Percentiles rank a stretch among this genome's conserved stretches.
Conservation (phyloP, 1,140 invertebrate species). For the Trichonephila clavipes region DNA sequence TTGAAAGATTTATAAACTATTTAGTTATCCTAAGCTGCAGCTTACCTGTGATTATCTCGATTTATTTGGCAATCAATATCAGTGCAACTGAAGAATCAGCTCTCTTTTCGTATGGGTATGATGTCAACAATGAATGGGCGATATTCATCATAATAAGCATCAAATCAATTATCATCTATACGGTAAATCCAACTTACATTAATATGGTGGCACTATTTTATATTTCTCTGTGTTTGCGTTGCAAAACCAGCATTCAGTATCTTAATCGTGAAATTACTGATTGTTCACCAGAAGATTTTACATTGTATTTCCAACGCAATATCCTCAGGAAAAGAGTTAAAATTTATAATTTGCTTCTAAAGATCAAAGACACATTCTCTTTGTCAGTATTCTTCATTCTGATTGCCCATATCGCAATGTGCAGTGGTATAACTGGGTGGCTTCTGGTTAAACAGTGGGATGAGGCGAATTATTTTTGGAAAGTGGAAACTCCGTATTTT, state of each 20-base stretch:
- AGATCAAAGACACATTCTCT: background rate
- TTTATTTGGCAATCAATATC: too few relatives aligned
- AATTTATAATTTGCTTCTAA: background rate
- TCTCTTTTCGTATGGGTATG: background rate
- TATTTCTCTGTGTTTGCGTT: background rate
- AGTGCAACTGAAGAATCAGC: too few relatives aligned
- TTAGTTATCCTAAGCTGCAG: too few relatives aligned
- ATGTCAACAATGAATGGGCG: background rate
- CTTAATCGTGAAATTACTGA: background rate
- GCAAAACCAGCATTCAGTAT: background rate
- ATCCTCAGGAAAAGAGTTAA: background rate
- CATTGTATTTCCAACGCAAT: background rate
- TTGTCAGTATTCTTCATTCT: background rate
- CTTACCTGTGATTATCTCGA: too few relatives aligned
- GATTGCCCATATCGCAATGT: background rate
- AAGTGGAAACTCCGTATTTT: background rate
- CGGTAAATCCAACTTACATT: background rate
- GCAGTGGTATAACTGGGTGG: background rate
- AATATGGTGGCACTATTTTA: background rate
- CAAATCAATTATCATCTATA: background rate
- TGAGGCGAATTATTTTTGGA: background rate
- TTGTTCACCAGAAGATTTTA: background rate
- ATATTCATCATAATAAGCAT: background rate
- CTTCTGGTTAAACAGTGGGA: background rate
- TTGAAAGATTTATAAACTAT: too few relatives aligned